A percentile compares a stretch with the other conserved stretches of the same genome.
Conservation (phyloP, 2,888 invertebrate genomes). For the Diabrotica balteata region DNA sequence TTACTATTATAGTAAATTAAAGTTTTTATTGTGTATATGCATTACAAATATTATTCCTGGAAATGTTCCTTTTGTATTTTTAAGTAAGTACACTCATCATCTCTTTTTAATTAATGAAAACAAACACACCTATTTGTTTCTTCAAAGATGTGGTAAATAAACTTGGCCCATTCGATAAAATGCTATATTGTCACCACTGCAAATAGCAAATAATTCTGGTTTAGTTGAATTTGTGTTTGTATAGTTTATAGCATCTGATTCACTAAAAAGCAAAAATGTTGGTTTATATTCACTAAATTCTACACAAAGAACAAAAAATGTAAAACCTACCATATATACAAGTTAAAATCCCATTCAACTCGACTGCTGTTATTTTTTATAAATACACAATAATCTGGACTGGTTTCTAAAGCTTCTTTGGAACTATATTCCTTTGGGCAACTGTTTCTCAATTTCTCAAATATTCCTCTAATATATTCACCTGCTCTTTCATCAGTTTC, state of each 20-base stretch:
- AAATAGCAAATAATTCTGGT: constrained; percentile 45
- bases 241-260: constrained; percentile 27
- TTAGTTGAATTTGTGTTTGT: constrained; percentile 23
- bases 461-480: constrained; percentile 37
- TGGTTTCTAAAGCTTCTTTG: background rate
- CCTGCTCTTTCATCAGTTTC: constrained; percentile 10
- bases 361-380: constrained; percentile 41
- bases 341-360: constrained; percentile 42
- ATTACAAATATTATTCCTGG: too few species aligned
- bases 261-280: constrained; percentile 29
- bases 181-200: constrained; percentile 43
- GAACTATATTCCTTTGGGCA: constrained; percentile 39
- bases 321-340: constrained; percentile 46
- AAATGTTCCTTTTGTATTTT: too few species aligned
- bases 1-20: too few species aligned
- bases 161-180: constrained; percentile 45
- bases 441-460: constrained; percentile 40
- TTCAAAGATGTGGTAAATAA: constrained; percentile 38
- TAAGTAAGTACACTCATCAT: too few species aligned
- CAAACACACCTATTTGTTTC: background rate
- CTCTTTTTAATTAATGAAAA: too few species aligned
- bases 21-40: too few species aligned
- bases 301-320: background rate
- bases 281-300: background rate
- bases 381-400: constrained; percentile 48